Base-by-base conservation (phyloP, 1,140 invertebrate species). In the Tetranychus cinnabarinus region DNA sequence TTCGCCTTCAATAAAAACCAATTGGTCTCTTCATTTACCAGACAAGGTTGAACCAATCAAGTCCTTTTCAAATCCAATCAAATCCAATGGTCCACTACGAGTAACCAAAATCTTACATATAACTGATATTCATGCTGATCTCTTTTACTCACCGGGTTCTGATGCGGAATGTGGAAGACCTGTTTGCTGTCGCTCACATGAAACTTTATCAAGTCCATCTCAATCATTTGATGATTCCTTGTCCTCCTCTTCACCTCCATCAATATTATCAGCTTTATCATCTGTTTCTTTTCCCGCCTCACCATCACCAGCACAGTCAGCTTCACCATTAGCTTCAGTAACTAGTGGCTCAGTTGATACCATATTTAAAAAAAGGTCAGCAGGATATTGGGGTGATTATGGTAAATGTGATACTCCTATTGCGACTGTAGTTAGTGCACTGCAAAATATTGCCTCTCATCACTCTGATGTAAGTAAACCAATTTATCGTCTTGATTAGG, bases 51-150 rank as follows among this genome's bases (percentile, higher is more conserved):
- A 52, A 52, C 48, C 6, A 23, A 23, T 52, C 31, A 23, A n/a
- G 6, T 52, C 48, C 5, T 52, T 15, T 7, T 6, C 15, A 52
- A 47, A 12, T 10, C 46, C 46, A 47, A n/a, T 10, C 8, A 47
- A 47, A 12, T 10, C n/a, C 8, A 47, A 47, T 47, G 33, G 15
- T 52, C 39, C 5, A 42, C 10, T 52, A 52, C 5, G 48, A 15
- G 15, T 52, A 33, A 23, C 48, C 15, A 52, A 33, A 23, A 5
- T 57, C 7, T 4, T 93, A 5, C 89, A 93, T 68, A 79, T 93
- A 57, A 90, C 87, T 1, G 89, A 92, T 70, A 91, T 88, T 0
- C 88, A 92, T 71, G 89, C 84, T 68, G 89, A 93, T 75, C 86
- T 86, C 0, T 86, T 88, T 67, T 92, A 93, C 67, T 81, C 82